Evolutionary conservation across 1,140 invertebrate species (phyloP), one percentile per base, ranked within the genome.

Genomic region (Macrobrachium nipponense): DNA sequence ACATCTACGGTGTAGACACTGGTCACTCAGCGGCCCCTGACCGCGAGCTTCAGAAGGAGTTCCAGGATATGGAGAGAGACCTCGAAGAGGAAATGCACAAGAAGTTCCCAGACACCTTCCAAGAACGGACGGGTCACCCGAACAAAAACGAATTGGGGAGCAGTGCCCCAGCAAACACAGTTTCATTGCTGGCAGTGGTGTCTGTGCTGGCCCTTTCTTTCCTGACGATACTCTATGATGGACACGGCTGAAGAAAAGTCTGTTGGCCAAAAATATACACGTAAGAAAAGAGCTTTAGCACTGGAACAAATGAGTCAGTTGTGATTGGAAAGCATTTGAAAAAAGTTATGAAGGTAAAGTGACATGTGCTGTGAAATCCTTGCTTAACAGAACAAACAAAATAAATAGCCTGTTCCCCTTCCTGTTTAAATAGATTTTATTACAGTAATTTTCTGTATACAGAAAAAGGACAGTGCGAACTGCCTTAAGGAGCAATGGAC

Each of bases 31-130:
- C 51, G 5, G 20, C 73, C 36, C 72, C 80, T 10, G 75, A 83
- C 60, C 81, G 51, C 15, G 87, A 84, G 18, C 76, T 87, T 15
- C 62, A 73, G 27, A 51, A 87, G 66, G 87, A 87, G 58, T 64
- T 87, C 20, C 73, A 76, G 27, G 81, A 82, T 0, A 84, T 87
- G 87, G 87, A 87, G 64, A 76, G 81, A 18, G 87, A 87, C n/a
- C 27, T 83, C 2, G 87, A 84, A 61, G 20, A 83, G 75, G 87
- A 87, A 36, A 68, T 87, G 61, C 70, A 64, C 51, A 73, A 82
- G 23, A 81, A 76, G 44, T 27, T 66, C 14, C 70, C 70, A 8
- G 84, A 86, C 62, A 59, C 66, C 23, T 80, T 86, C 27, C 78
- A 86, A 27, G 79, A 88, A 27, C 43, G 82, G 18, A 81, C 82